A percentile compares a stretch with the other conserved stretches of the same genome.
Conservation (phyloP, 35 echinoderm and acorn worm genomes). For the Acanthaster planci region DNA sequence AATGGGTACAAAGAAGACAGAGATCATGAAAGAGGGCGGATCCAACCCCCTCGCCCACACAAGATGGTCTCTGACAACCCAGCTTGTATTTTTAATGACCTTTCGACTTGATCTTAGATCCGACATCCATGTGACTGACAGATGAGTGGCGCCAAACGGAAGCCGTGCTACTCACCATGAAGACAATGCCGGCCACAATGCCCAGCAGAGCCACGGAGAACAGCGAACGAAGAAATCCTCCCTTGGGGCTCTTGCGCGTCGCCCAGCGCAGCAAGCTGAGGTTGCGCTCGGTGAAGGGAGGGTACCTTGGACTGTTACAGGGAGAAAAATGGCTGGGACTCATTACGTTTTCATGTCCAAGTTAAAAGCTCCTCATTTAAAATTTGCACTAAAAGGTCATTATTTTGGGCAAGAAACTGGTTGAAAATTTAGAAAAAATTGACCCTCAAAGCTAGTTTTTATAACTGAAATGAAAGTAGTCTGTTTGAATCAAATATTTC, state of each 20-base stretch:
- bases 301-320: constrained; percentile 27
- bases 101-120: too few species aligned
- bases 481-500: too few species aligned
- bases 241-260: constrained; percentile 12
- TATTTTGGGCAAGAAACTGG: neutral
- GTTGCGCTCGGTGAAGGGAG: constrained; percentile 38
- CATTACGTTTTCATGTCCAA: neutral
- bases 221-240: neutral
- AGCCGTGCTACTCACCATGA: neutral
- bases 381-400: neutral
- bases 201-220: neutral
- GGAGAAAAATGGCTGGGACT: neutral
- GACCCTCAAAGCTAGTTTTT: too few species aligned
- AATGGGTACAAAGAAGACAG: too few species aligned
- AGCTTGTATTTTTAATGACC: too few species aligned
- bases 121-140: too few species aligned
- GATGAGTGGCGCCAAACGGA: too few species aligned
- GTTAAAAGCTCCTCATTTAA: neutral
- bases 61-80: too few species aligned
- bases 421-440: too few species aligned
- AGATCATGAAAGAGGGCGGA: too few species aligned
- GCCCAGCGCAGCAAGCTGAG: neutral
- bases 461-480: too few species aligned
- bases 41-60: too few species aligned
- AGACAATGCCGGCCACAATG: neutral